Evolutionary conservation across 2,113 vertebrate genomes (phyloP).

Genomic region (Brienomyrus longianalis): DNA sequence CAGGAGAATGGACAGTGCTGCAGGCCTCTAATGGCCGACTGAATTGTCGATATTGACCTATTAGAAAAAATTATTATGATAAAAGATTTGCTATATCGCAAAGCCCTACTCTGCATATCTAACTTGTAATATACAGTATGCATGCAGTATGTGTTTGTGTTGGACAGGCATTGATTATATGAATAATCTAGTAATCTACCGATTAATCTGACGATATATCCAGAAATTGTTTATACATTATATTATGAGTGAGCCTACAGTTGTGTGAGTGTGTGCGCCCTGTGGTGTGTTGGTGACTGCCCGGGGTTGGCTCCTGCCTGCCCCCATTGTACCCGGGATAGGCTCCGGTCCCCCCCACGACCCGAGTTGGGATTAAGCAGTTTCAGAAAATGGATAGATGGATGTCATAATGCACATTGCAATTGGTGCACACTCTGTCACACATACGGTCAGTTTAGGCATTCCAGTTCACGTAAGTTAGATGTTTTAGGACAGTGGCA

Average conservation of each 20-base stretch:
- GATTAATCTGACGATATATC: neutral
- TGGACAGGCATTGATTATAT: neutral
- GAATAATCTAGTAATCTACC: neutral
- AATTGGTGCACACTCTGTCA: neutral
- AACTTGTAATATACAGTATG: neutral
- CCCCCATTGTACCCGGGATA: too few relatives aligned
- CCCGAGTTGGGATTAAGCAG: too few relatives aligned
- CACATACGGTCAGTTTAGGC: neutral
- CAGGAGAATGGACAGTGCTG: neutral
- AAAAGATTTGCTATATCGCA: neutral
- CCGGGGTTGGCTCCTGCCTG: too few relatives aligned
- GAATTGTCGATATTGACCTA: neutral
- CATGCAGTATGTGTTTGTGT: too few relatives aligned
- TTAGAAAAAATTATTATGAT: neutral
- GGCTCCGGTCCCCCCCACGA: too few relatives aligned
- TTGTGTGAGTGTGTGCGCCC: too few relatives aligned
- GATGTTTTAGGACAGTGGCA: too few relatives aligned
- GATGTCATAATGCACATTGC: neutral
- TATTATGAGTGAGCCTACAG: neutral
- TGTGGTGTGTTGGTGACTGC: too few relatives aligned
- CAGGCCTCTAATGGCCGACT: neutral
- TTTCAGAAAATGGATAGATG: too few relatives aligned
- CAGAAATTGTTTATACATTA: neutral
- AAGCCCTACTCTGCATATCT: neutral
- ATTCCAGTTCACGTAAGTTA: neutral